phyloP scores from a whole-genome alignment of 64 coral and sea anemone species.

The Astreopora myriophthalma region DNA sequence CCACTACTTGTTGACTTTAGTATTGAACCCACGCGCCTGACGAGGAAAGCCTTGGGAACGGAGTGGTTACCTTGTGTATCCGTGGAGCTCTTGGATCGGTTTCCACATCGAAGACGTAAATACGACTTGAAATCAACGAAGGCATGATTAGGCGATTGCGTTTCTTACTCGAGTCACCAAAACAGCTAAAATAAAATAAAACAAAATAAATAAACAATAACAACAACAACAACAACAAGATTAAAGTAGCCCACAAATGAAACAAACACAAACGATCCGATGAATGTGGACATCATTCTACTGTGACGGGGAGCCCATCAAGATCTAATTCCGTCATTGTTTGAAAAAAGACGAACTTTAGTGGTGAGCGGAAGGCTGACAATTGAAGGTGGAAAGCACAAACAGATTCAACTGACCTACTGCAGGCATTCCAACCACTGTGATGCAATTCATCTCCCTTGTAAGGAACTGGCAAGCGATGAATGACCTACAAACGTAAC shows the following conservation, averaged over 20 bases:
- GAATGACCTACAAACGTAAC: slow-evolving; percentile 68
- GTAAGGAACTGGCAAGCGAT: slow-evolving; percentile 80
- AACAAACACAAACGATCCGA: too few species aligned
- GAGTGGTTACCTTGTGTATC: slow-evolving; percentile 63
- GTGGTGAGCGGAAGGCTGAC: neutral
- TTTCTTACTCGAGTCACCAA: slow-evolving; percentile 64
- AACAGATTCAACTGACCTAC: slow-evolving; percentile 50
- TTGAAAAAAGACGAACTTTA: neutral
- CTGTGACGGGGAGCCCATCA: too few species aligned
- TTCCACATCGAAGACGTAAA: slow-evolving; percentile 83
- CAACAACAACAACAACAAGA: too few species aligned
- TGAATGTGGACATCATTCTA: too few species aligned
- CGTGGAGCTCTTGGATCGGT: slow-evolving; percentile 69
- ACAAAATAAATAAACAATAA: neutral
- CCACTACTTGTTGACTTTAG: neutral
- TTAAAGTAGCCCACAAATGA: too few species aligned
- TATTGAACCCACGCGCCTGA: neutral
- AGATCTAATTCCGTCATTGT: neutral
- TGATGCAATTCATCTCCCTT: slow-evolving; percentile 92
- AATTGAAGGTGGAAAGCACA: neutral
- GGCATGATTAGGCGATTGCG: slow-evolving; percentile 85
- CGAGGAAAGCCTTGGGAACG: neutral
- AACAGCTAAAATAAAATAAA: slow-evolving; percentile 46
- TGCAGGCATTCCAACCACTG: slow-evolving; percentile 98
- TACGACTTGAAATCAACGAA: slow-evolving; percentile 67